Percentiles rank a stretch among this genome's conserved stretches.
Evolutionary conservation across 2,888 invertebrate genomes (phyloP).

Genomic region (Drosophila leonis): DNA sequence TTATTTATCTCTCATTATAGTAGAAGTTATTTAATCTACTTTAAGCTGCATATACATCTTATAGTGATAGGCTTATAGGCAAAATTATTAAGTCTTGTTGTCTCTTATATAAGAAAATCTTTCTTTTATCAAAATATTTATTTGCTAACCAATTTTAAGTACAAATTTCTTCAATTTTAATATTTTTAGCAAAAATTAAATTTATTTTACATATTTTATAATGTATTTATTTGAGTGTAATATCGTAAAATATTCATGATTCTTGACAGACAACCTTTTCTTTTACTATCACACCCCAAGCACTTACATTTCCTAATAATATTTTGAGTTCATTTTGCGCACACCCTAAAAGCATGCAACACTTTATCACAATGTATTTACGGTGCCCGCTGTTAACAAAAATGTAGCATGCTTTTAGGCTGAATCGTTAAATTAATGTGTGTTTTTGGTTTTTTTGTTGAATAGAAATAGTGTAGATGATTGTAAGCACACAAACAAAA

Average conservation of each 20-base stretch:
- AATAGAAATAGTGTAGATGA: constrained; percentile 37
- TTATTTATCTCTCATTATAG: not conserved
- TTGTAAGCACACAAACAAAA: constrained; percentile 39
- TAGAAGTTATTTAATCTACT: not conserved
- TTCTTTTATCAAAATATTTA: not conserved
- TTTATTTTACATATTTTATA: not conserved
- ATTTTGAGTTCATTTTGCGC: not conserved
- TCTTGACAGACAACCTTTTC: not conserved
- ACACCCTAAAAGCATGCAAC: constrained; percentile 47
- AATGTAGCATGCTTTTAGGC: constrained; percentile 41
- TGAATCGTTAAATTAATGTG: not conserved
- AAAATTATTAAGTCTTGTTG: not conserved
- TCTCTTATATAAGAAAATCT: not conserved
- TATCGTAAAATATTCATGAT: not conserved
- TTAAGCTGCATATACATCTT: not conserved
- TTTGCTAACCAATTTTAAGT: not conserved
- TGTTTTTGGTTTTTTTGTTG: constrained; percentile 26
- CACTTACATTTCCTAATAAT: not conserved
- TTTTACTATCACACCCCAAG: not conserved
- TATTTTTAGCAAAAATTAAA: not conserved
- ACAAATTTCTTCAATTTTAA: not conserved
- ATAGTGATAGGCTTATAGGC: not conserved
- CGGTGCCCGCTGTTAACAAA: not conserved
- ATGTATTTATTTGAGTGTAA: not conserved
- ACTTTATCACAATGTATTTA: constrained; percentile 7